Percentiles rank a stretch among this genome's conserved stretches.
Conservation (phyloP, 2,797 vertebrate genomes). For the Xerus rutilus region DNA sequence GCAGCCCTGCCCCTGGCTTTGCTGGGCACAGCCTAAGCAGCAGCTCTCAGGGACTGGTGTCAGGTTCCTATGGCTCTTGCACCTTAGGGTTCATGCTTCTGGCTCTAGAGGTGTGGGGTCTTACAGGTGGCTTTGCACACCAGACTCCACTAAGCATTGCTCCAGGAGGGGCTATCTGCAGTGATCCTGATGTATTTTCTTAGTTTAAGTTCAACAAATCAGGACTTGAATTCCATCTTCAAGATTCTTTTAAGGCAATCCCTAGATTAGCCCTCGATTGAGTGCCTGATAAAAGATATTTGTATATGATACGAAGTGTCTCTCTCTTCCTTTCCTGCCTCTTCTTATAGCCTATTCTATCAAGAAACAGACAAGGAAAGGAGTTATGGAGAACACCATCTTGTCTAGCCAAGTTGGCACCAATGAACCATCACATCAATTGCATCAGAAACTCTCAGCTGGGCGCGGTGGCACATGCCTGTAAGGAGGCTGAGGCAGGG, state of each 20-base stretch:
- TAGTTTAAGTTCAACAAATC: not conserved
- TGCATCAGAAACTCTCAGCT: not conserved
- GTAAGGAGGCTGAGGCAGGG: no score
- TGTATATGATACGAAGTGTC: not conserved
- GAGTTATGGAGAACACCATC: not conserved
- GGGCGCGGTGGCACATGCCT: no score
- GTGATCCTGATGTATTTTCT: not conserved
- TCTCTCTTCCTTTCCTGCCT: not conserved
- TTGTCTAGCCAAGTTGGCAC: not conserved
- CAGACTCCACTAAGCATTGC: no score
- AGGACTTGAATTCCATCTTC: not conserved
- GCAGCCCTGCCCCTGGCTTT: rapidly evolving
- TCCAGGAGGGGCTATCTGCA: not conserved
- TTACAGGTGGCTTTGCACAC: not conserved
- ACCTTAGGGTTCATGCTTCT: not conserved
- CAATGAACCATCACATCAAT: not conserved
- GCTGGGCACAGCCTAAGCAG: rapidly evolving
- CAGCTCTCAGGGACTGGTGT: not conserved
- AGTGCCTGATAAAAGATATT: not conserved
- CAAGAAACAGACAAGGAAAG: not conserved
- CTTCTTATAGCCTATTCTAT: not conserved
- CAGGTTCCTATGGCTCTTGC: not conserved
- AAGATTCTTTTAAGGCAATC: not conserved
- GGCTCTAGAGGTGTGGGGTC: not conserved
- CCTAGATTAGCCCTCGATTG: not conserved